A percentile compares a stretch with the other conserved stretches of the same genome.
Evolutionary conservation across 2,888 invertebrate genomes (phyloP).

Genomic region (Machimus rusticus): DNA sequence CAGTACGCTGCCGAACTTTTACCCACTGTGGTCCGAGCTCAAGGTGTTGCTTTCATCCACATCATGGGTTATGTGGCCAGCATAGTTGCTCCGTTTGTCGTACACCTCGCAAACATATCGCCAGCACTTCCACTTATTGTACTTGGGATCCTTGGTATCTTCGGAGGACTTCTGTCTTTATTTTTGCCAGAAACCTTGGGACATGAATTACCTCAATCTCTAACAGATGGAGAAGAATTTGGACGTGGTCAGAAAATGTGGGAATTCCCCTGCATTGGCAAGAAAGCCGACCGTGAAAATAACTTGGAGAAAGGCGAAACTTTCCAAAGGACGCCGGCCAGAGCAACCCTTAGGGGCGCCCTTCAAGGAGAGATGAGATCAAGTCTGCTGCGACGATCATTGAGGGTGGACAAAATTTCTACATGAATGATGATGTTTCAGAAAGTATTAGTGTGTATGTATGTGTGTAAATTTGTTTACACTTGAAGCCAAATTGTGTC

Average conservation of each 20-base stretch:
- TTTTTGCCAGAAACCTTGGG: conserved; percentile 87
- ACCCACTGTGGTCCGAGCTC: conserved; percentile 86
- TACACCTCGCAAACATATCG: conserved; percentile 78
- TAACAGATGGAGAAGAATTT: conserved; percentile 86
- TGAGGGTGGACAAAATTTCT: not conserved
- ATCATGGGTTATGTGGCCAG: conserved; percentile 89
- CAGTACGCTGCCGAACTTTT: conserved; percentile 89
- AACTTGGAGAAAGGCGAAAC: conserved; percentile 49
- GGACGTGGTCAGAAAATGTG: conserved; percentile 81
- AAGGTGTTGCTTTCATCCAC: conserved; percentile 85
- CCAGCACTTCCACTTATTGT: conserved; percentile 78
- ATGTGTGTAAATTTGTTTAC: not conserved
- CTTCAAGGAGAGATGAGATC: conserved; percentile 70
- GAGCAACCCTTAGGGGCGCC: conserved; percentile 68
- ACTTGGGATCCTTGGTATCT: conserved; percentile 76
- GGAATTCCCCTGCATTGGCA: conserved; percentile 80
- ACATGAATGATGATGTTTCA: not conserved
- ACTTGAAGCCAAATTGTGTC: conserved; percentile 27
- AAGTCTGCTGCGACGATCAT: conserved; percentile 67
- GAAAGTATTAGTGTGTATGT: not conserved
- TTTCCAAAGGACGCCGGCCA: conserved; percentile 57
- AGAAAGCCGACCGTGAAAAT: conserved; percentile 65
- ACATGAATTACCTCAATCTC: conserved; percentile 84
- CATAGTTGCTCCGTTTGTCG: conserved; percentile 83
- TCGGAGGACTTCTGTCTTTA: conserved; percentile 78